Conservation (phyloP, 2,113 vertebrate species). For the Eonycteris spelaea region DNA sequence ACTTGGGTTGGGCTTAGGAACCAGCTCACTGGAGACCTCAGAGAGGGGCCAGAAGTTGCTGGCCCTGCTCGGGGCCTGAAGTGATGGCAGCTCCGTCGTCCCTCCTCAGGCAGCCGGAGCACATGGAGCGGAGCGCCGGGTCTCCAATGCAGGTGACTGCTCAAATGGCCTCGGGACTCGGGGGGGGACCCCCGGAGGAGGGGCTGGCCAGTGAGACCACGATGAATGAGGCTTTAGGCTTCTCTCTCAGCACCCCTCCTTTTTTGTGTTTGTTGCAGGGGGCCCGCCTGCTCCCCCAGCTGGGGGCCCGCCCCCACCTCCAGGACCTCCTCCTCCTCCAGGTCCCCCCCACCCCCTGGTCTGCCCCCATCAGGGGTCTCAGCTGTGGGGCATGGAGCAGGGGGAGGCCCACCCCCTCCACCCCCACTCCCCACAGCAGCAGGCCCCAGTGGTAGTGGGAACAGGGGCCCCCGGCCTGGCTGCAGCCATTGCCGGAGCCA, state of each 20-base stretch:
- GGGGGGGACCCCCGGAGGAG: not conserved
- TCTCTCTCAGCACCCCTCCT: slow-evolving; percentile 23
- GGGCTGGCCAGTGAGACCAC: not conserved
- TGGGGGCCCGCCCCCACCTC: slow-evolving; percentile 82
- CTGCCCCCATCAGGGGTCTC: slow-evolving; percentile 81
- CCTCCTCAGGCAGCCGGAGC: slow-evolving; percentile 72
- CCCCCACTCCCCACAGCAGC: slow-evolving; percentile 74
- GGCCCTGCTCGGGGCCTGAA: not conserved
- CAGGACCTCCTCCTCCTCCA: slow-evolving; percentile 82
- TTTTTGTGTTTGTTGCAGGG: slow-evolving; percentile 56
- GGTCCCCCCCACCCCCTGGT: slow-evolving; percentile 80
- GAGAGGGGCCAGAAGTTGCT: not conserved
- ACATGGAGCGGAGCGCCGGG: slow-evolving; percentile 78
- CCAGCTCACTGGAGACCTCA: not conserved
- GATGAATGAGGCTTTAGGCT: not conserved
- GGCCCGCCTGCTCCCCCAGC: slow-evolving; percentile 79
- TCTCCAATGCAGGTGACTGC: slow-evolving; percentile 73
- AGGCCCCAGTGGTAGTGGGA: slow-evolving; percentile 60
- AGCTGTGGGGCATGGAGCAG: slow-evolving; percentile 67
- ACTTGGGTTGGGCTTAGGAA: not conserved
- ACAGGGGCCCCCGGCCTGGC: slow-evolving; percentile 83
- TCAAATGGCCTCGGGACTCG: accelerated
- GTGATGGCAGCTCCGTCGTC: not conserved
- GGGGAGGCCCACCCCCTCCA: slow-evolving; percentile 84
- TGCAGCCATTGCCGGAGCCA: slow-evolving; percentile 89